phyloP scores from a whole-genome alignment of 2,113 vertebrate genomes.

The Benitochromis conjunctus region DNA sequence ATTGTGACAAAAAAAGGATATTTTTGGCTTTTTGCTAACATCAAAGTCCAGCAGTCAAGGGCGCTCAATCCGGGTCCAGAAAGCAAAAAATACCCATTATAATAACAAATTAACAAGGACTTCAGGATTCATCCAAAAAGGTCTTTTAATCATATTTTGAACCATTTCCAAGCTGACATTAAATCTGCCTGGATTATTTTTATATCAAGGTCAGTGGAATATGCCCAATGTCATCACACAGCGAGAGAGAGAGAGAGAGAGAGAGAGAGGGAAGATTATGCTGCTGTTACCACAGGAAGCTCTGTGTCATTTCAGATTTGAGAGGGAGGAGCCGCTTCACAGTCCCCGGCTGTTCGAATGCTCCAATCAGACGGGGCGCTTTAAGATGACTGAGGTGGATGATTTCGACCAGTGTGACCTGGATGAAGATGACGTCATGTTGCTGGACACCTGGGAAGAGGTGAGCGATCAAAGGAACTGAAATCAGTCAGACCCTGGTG shows the following conservation, averaged over 20 bases:
- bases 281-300: background rate
- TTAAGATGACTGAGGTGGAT: conserved; percentile 82
- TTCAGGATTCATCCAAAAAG: background rate
- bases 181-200: conserved; percentile 37
- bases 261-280: background rate
- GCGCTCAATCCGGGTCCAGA: background rate
- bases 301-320: conserved; percentile 70
- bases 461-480: conserved; percentile 56
- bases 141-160: conserved; percentile 2
- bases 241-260: background rate
- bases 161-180: conserved; percentile 4
- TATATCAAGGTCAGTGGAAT: conserved; percentile 1
- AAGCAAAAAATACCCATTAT: background rate
- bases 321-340: conserved; percentile 68
- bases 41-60: background rate
- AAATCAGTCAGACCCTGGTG: background rate
- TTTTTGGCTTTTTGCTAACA: background rate
- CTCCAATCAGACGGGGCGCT: conserved; percentile 86
- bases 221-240: background rate
- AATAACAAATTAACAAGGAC: background rate
- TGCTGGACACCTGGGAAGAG: conserved; percentile 92
- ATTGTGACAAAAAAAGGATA: background rate
- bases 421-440: conserved; percentile 90
- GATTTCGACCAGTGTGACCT: conserved; percentile 84
- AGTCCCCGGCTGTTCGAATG: conserved; percentile 87